Evolutionary conservation across 1,140 invertebrate species (phyloP), one percentile per base, ranked within the genome.

Genomic region (Drosophila navojoa): DNA sequence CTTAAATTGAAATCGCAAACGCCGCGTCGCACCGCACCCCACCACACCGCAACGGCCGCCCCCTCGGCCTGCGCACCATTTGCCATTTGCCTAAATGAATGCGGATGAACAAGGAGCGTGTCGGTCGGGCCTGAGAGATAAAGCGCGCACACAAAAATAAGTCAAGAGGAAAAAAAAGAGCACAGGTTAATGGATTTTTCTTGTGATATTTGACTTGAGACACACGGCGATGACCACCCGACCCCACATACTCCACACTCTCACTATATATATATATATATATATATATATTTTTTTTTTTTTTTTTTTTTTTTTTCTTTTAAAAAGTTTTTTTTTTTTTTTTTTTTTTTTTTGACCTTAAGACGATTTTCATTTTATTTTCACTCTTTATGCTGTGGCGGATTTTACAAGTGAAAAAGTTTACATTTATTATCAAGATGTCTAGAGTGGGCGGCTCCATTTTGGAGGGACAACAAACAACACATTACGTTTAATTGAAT

Each of bases 401-500:
- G 73, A 86, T 72, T 76, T 71, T 81, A 73, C 76, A 81, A 87
- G 82, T 79, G 84, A 82, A 79, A 52, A 89, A 82, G 69, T 89
- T 89, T 77, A 87, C 73, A 87, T 87, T 89, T 82, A 89, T 87
- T 89, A 71, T 82, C 77, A 67, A 60, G 60, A 68, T 73, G 27
- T 47, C 60, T 61, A 44, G 29, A 5, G 49, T n/a, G 38, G 32
- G 40, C 55, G 44, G 44, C 50, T 40, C 47, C 63, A 57, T 55
- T 74, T 85, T 73, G 45, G 59, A 74, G 73, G 79, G 82, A 82
- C 76, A 79, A 87, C 84, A 89, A 87, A 82, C 84, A 87, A 89
- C 84, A 82, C 84, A 87, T 87, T 87, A 82, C 76, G 63, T 89
- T 89, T 89, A 87, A 87, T 87, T 87, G 84, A 87, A 87, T 87